phyloP scores from a whole-genome alignment of 1,140 invertebrate genomes.

The Anastatus disparis region DNA sequence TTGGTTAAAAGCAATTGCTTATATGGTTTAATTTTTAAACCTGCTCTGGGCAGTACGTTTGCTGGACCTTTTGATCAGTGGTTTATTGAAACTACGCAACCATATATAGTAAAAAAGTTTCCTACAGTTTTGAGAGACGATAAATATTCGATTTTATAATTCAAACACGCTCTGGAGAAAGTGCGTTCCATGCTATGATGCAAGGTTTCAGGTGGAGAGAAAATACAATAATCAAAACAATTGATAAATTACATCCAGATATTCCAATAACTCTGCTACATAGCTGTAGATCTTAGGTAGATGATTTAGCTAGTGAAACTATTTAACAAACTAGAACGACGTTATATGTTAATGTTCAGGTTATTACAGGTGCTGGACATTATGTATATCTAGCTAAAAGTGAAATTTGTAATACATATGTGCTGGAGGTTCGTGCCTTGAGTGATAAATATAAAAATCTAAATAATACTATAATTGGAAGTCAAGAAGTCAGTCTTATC shows the following conservation, averaged over 20 bases:
- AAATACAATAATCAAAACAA: conserved; percentile 89
- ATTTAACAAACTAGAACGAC: conserved; percentile 76
- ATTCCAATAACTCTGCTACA: conserved; percentile 92
- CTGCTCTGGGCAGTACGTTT: conserved; percentile 88
- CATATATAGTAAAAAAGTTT: conserved; percentile 91
- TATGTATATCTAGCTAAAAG: conserved; percentile 95
- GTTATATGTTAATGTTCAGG: conserved; percentile 85
- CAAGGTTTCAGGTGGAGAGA: conserved; percentile 94
- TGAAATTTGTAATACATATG: conserved; percentile 86
- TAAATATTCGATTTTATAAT: conserved; percentile 84
- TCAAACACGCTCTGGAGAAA: conserved; percentile 91
- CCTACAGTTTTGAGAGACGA: conserved; percentile 77
- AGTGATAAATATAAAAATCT: conserved; percentile 61
- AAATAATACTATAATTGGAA: conserved; percentile 37
- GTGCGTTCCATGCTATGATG: conserved; percentile 93
- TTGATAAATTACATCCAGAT: conserved; percentile 75
- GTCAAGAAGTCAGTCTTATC: conserved; percentile 36
- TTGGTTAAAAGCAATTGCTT: conserved; percentile 81
- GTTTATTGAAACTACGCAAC: conserved; percentile 84
- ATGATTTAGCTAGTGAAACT: conserved; percentile 82
- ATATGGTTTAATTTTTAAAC: conserved; percentile 85
- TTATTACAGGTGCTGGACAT: conserved; percentile 92
- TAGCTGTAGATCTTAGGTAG: conserved; percentile 93
- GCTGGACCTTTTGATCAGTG: conserved; percentile 90
- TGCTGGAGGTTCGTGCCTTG: conserved; percentile 77